phyloP scores from a whole-genome alignment of 92 coral and sea anemone species.

The Phenganax stokvisi region DNA sequence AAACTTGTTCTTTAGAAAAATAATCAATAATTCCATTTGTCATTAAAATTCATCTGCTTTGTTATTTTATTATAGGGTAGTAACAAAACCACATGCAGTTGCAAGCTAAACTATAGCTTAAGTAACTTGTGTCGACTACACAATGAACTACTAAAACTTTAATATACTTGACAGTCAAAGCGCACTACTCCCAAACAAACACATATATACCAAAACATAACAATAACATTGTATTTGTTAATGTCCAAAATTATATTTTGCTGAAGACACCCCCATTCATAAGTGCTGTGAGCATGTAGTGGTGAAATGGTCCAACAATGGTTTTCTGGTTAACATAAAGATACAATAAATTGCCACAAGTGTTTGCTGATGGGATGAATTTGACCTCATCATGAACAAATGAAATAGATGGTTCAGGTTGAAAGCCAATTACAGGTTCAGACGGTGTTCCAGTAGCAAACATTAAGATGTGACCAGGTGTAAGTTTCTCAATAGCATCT shows the following conservation, averaged over 20 bases:
- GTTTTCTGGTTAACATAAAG: constrained; percentile 44
- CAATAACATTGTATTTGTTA: not conserved
- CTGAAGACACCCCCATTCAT: constrained; percentile 49
- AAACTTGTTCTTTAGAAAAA: too few relatives aligned
- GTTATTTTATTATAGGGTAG: not conserved
- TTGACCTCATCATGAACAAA: constrained; percentile 54
- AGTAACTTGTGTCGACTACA: too few relatives aligned
- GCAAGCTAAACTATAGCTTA: too few relatives aligned
- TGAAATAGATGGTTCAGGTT: constrained; percentile 46
- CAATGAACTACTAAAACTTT: too few relatives aligned
- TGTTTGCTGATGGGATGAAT: constrained; percentile 52
- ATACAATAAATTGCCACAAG: constrained; percentile 50
- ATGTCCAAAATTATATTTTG: constrained; percentile 23
- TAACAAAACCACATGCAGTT: not conserved
- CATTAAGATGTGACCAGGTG: constrained; percentile 52
- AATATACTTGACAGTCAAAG: too few relatives aligned
- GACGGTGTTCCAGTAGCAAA: constrained; percentile 53
- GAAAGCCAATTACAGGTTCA: constrained; percentile 53
- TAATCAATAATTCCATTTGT: not conserved
- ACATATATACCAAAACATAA: not conserved
- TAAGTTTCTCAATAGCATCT: constrained; percentile 40
- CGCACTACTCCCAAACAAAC: too few relatives aligned
- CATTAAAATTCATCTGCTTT: not conserved
- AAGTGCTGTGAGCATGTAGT: constrained; percentile 45
- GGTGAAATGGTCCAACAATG: constrained; percentile 42